These are phyloP conservation scores for Morone chrysops DNA, from an alignment of 2,113 vertebrate genomes.

Conservation along the genomic window DNA sequence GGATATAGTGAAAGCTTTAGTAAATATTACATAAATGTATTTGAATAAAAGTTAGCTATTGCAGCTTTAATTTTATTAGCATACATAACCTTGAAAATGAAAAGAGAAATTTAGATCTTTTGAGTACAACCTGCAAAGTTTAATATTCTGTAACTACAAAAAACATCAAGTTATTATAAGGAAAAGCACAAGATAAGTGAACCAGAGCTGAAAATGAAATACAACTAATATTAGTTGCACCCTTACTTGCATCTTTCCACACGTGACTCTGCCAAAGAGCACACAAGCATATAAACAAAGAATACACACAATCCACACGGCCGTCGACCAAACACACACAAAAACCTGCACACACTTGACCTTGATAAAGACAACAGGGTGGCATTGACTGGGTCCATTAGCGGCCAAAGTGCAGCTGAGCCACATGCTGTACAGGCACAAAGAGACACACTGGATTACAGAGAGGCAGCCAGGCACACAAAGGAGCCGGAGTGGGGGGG, in stretches of 20 bases:
- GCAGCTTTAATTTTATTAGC: background rate
- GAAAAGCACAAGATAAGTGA: background rate
- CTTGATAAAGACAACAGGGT: slow-evolving; percentile 71
- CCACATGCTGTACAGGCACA: slow-evolving; percentile 62
- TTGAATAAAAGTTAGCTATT: too few species aligned
- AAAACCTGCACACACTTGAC: slow-evolving; percentile 70
- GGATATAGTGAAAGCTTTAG: too few species aligned
- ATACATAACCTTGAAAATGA: background rate
- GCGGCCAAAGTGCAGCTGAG: slow-evolving; percentile 71
- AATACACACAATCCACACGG: background rate
- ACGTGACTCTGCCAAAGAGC: background rate
- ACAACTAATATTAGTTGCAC: slow-evolving; percentile 1
- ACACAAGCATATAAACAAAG: slow-evolving; percentile 31
- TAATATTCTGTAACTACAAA: background rate
- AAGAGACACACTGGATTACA: slow-evolving; percentile 66
- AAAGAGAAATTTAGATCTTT: background rate
- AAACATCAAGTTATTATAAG: too few species aligned
- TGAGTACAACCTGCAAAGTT: background rate
- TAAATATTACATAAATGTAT: too few species aligned
- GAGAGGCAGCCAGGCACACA: slow-evolving; percentile 42
- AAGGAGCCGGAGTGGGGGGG: background rate
- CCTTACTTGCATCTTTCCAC: background rate
- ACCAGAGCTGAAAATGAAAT: background rate
- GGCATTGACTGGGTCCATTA: slow-evolving; percentile 73
- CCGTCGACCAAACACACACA: slow-evolving; percentile 16